Evolutionary conservation across 2,888 invertebrate genomes (phyloP).

Genomic region (Agrilus biguttatus): DNA sequence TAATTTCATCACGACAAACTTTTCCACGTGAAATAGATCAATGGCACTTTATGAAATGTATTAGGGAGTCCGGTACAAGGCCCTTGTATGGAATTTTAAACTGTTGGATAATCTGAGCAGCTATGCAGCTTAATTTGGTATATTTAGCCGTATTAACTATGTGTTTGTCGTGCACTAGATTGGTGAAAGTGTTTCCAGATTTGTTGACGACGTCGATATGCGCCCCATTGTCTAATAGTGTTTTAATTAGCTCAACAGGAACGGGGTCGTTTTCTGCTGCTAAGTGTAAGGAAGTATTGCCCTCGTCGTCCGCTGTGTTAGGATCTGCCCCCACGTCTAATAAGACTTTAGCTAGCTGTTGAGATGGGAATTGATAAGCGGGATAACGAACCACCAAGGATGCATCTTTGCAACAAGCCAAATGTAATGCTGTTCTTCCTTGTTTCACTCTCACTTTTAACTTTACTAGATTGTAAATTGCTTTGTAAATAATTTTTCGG

Average conservation of each 20-base stretch:
- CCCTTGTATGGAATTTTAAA: slow-evolving; percentile 53
- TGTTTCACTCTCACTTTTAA: slow-evolving; percentile 46
- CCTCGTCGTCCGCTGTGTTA: slow-evolving; percentile 63
- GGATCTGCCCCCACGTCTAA: slow-evolving; percentile 72
- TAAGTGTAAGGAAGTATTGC: slow-evolving; percentile 80
- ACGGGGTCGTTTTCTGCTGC: slow-evolving; percentile 61
- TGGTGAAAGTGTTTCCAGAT: slow-evolving; percentile 60
- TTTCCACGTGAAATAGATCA: slow-evolving; percentile 13
- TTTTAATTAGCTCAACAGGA: slow-evolving; percentile 53
- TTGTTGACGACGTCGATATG: slow-evolving; percentile 73
- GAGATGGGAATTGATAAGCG: slow-evolving; percentile 55
- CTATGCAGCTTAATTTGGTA: slow-evolving; percentile 71
- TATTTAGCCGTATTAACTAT: slow-evolving; percentile 63
- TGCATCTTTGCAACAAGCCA: slow-evolving; percentile 70
- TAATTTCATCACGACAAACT: not conserved
- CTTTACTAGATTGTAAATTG: slow-evolving; percentile 65
- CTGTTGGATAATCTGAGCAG: slow-evolving; percentile 66
- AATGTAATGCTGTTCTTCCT: slow-evolving; percentile 61
- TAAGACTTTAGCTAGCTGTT: slow-evolving; percentile 52
- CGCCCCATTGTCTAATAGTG: slow-evolving; percentile 65
- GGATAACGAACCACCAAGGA: slow-evolving; percentile 53
- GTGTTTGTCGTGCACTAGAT: slow-evolving; percentile 47
- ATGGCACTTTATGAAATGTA: slow-evolving; percentile 51
- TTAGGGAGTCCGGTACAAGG: slow-evolving; percentile 58
- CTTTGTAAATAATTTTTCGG: slow-evolving; percentile 49